A percentile compares a stretch with the other conserved stretches of the same genome.
Conservation (phyloP, 92 coral and sea anemone genomes). For the Porites lobata region DNA sequence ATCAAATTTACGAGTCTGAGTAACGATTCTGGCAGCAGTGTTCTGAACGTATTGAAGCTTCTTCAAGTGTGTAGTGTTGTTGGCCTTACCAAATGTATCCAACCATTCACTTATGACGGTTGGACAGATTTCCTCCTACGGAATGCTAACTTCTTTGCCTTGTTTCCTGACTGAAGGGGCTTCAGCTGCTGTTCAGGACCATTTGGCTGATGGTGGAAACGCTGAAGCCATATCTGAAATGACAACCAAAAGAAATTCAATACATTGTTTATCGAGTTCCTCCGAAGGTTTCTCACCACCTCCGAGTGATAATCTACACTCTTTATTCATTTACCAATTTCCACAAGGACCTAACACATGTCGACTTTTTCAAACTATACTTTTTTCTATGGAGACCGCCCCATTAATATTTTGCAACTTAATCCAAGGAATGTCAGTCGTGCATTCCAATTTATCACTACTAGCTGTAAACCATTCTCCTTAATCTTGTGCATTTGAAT, state of each 20-base stretch:
- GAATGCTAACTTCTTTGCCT: slow-evolving; percentile 2
- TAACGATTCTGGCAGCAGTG: too few relatives aligned
- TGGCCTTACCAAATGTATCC: slow-evolving; percentile 47
- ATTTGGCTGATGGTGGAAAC: not conserved
- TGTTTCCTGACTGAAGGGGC: not conserved
- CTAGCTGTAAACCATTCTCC: not conserved
- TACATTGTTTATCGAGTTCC: not conserved
- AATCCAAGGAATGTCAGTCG: not conserved
- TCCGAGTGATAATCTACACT: not conserved
- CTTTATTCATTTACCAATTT: not conserved
- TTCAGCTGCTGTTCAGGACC: not conserved
- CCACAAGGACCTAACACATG: not conserved
- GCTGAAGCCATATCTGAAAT: not conserved
- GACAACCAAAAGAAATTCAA: not conserved
- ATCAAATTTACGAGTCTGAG: too few relatives aligned
- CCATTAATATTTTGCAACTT: not conserved
- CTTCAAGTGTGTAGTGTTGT: slow-evolving; percentile 24
- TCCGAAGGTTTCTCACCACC: not conserved
- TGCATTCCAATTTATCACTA: not conserved
- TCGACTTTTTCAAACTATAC: not conserved
- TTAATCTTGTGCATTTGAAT: not conserved
- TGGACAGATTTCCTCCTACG: slow-evolving; percentile 12
- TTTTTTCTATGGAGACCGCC: not conserved
- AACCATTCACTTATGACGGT: slow-evolving; percentile 16
- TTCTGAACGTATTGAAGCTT: too few relatives aligned